Evolutionary conservation across 2,113 vertebrate genomes (phyloP).

Genomic region (Pterocles orientalis): DNA sequence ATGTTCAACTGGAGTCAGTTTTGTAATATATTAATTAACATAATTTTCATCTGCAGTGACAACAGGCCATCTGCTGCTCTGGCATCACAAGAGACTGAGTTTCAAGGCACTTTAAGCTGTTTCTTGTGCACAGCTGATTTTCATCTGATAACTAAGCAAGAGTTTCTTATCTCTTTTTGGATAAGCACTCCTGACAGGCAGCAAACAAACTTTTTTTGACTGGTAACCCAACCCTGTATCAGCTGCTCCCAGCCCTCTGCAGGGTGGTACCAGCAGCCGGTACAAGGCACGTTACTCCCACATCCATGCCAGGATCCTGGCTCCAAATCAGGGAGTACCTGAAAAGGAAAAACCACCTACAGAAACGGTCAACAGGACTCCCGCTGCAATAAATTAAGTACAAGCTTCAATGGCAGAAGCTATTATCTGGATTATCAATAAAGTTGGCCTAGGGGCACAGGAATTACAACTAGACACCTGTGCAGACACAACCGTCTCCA

Average conservation of each 20-base stretch:
- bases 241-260: not conserved
- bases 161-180: not conserved
- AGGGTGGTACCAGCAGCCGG: not conserved
- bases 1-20: constrained; percentile 40
- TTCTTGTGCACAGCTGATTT: not conserved
- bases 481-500: not conserved
- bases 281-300: not conserved
- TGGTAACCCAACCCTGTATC: not conserved
- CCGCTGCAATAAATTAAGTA: not conserved
- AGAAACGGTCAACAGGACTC: not conserved
- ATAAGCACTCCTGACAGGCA: not conserved
- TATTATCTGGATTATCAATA: not conserved
- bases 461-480: not conserved
- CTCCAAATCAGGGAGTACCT: not conserved
- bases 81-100: not conserved
- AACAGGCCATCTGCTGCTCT: constrained; percentile 64
- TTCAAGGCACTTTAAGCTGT: not conserved
- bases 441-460: not conserved
- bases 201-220: not conserved
- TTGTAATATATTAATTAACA: constrained; percentile 68
- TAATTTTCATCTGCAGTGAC: constrained; percentile 51
- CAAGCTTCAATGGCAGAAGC: not conserved
- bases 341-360: not conserved
- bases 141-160: not conserved
- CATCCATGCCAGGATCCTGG: not conserved